These are phyloP conservation scores for Papilio dardanus DNA, from an alignment of 1,140 invertebrate species.

Conservation along the genomic window DNA sequence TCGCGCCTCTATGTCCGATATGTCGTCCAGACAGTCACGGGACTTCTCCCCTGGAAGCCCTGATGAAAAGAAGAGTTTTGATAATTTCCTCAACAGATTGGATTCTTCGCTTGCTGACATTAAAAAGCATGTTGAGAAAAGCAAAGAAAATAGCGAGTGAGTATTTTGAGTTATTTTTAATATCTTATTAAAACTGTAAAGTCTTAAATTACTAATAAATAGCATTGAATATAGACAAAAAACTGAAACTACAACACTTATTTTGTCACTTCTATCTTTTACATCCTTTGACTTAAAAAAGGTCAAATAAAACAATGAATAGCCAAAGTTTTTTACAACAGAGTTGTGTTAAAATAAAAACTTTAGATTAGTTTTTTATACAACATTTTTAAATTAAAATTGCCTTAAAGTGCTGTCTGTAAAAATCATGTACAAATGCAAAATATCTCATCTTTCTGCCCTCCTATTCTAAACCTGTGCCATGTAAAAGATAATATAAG, in stretches of 20 bases:
- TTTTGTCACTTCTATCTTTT: background rate
- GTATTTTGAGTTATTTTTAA: slow-evolving; percentile 69
- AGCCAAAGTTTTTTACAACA: no score
- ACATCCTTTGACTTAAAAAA: no score
- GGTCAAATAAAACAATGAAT: no score
- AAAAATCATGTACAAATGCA: background rate
- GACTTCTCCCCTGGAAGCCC: slow-evolving; percentile 82
- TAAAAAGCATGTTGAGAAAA: slow-evolving; percentile 92
- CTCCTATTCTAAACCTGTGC: background rate
- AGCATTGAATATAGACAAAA: no score
- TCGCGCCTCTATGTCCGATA: slow-evolving; percentile 82
- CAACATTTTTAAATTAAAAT: no score
- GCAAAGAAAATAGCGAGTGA: slow-evolving; percentile 91
- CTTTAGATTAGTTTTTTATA: no score
- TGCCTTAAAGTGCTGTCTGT: background rate
- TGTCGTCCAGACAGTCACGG: slow-evolving; percentile 78
- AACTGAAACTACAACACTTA: no score
- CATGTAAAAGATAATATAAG: slow-evolving; percentile 13
- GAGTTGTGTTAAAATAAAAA: no score
- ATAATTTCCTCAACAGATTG: slow-evolving; percentile 93
- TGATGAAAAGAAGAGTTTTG: slow-evolving; percentile 88
- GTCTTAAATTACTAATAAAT: no score
- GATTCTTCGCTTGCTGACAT: slow-evolving; percentile 93
- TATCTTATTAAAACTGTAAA: background rate
- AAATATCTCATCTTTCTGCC: background rate